These are phyloP conservation scores for Malurus melanocephalus DNA, from an alignment of 2,113 vertebrate species.

Conservation along the genomic window DNA sequence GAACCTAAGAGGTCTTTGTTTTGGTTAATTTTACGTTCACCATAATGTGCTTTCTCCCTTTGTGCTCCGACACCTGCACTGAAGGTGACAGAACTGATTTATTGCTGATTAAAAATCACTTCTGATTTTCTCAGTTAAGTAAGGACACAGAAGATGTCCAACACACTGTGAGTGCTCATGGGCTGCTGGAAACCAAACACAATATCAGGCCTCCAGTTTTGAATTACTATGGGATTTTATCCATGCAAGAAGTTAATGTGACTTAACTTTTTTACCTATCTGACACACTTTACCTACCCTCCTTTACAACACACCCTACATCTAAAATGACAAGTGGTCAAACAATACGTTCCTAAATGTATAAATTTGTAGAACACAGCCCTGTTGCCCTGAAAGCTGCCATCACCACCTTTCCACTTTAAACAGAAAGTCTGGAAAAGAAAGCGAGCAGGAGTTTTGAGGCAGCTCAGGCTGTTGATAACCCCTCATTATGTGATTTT, in stretches of 20 bases:
- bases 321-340: background rate
- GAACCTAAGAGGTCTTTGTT: background rate
- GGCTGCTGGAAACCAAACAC: background rate
- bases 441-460: background rate
- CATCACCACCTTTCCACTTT: background rate
- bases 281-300: background rate
- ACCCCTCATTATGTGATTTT: background rate
- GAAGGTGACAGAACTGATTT: background rate
- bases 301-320: background rate
- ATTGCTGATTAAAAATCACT: too few relatives aligned
- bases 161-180: background rate
- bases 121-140: background rate
- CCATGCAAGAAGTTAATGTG: background rate
- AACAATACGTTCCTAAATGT: background rate
- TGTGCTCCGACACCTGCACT: background rate
- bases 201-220: background rate
- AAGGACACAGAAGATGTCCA: background rate
- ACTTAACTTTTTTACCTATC: background rate
- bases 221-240: background rate
- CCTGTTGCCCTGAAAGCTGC: background rate
- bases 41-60: background rate
- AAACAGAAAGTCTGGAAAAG: background rate
- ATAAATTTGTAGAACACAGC: background rate
- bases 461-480: background rate
- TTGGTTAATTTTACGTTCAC: background rate